Evolutionary conservation across 30 jellyfish, hydroid and myxozoan genomes (phyloP), one percentile per base, ranked within the genome.

Genomic region (Phacellophora camtschatica): DNA sequence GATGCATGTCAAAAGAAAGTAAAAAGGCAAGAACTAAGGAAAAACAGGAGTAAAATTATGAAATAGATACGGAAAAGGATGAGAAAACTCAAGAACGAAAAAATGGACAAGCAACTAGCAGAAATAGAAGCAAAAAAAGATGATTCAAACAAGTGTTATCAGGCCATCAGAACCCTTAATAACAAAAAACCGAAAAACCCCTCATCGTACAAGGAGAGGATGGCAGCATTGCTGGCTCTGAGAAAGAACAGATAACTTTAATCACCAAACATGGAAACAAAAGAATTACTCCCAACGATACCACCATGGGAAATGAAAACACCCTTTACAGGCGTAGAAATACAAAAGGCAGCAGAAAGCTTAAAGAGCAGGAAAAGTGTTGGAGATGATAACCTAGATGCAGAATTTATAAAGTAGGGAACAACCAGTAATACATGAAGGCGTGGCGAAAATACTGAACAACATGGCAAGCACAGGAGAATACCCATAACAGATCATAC

Each of bases 151-250:
- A 66, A 66, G 81, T 66, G 81, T 66, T 35, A 66, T 24, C 81
- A 29, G 81, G 90, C 81, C 81, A 59, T 62, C 81, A 57, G 89
- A 57, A 62, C 50, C 71, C 89, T 77, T 3, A 76, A 56, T 34
- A 54, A 76, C 32, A 59, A 62, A 77, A 62, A 61, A 75, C 91
- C 66, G 49, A 76, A 82, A 77, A 77, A 77, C 58, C 73, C 82
- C 82, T 41, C 90, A 59, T 61, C 72, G 81, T 77, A 61, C 90
- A 62, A 59, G 82, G 82, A 77, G 90, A 61, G 73, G 73, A 53
- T 71, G 85, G 85, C 75, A 71, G 59, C 73, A 77, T 58, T 77
- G 61, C 71, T 77, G 71, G 82, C 90, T 64, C 90, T 50, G 77
- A 74, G 87, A 56, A 53, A 74, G 77, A 74, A 74, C 87, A 74